Evolutionary conservation across 2,797 vertebrate species (phyloP), one percentile per base, ranked within the genome.

Genomic region (Miichthys miiuy): DNA sequence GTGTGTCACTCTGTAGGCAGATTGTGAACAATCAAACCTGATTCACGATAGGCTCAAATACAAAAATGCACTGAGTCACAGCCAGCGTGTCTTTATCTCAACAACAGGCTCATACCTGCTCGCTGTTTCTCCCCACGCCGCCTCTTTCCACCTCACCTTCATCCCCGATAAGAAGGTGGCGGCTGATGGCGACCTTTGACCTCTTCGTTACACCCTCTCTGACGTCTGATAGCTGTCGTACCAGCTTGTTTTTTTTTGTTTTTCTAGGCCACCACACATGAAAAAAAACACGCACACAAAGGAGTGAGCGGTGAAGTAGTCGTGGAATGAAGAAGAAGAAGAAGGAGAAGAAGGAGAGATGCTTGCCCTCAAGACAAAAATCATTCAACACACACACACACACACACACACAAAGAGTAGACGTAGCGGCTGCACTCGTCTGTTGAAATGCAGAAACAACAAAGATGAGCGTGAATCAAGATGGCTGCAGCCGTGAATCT

Each of bases 101-200:
- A 5, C 10, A 17, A 78, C 89, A 76, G 47, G 90, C 66, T 77
- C 25, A 0, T 68, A 90, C 89, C 85, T 87, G 84, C 64, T 41
- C 11, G 1, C 17, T 0, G 6, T 3, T 62, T 50, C 50, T 56
- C 17, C 34, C 58, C 78, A 11, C 70, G 1, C 13, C 8, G 6
- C 66, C 51, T 21, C 71, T 5, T 46, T 17, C n/a, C 46, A 5
- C 61, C 17, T 61, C 25, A 1, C 50, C n/a, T 0, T 75, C 50
- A 38, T 3, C 51, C 51, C 8, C 34, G 34, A 9, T 38, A 1
- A 20, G 20, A 63, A 1, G 27, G 48, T 46, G 23, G 48, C 47
- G 25, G 46, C 58, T 3, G 50, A 8, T 13, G 38, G 41, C 1
- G 25, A 87, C 80, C 87, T 88, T 72, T 77, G 77, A 83, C 83